phyloP scores from a whole-genome alignment of 2,888 invertebrate species.

The Ennomos fuscantarius region DNA sequence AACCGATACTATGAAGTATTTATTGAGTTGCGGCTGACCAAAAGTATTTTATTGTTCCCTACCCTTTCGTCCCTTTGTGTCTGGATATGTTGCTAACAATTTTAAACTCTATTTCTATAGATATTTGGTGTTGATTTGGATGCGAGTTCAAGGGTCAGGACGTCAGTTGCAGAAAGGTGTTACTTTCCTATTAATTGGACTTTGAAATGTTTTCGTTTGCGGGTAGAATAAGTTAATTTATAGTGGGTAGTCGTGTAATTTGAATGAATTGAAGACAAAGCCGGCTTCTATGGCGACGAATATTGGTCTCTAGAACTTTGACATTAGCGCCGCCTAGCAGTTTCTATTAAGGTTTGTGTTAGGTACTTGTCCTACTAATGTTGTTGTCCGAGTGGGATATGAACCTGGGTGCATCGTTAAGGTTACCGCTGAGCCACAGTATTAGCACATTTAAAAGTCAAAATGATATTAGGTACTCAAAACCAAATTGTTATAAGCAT shows the following conservation, averaged over 20 bases:
- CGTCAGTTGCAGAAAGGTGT: slow-evolving; percentile 61
- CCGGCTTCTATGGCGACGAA: slow-evolving; percentile 9
- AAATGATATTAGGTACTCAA: too few relatives aligned
- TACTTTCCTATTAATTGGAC: slow-evolving; percentile 71
- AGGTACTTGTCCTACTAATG: too few relatives aligned
- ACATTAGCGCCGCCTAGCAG: too few relatives aligned
- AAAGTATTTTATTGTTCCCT: slow-evolving; percentile 81
- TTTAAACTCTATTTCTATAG: slow-evolving; percentile 39
- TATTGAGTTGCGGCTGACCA: slow-evolving; percentile 83
- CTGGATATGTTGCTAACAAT: slow-evolving; percentile 37
- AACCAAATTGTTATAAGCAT: too few relatives aligned
- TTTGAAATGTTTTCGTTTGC: slow-evolving; percentile 70
- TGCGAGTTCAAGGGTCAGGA: slow-evolving; percentile 37
- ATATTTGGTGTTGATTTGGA: slow-evolving; percentile 40
- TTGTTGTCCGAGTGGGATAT: too few relatives aligned
- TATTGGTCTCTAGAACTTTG: too few relatives aligned
- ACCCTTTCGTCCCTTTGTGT: slow-evolving; percentile 67
- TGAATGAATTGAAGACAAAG: slow-evolving; percentile 29
- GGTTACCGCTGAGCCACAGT: too few relatives aligned
- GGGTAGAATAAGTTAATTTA: slow-evolving; percentile 62
- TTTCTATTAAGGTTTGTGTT: too few relatives aligned
- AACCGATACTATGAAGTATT: slow-evolving; percentile 84
- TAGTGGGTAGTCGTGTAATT: slow-evolving; percentile 33
- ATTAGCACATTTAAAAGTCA: too few relatives aligned
- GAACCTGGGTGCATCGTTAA: too few relatives aligned